Evolutionary conservation across 2,113 vertebrate species (phyloP).

Genomic region (Plestiodon gilberti): DNA sequence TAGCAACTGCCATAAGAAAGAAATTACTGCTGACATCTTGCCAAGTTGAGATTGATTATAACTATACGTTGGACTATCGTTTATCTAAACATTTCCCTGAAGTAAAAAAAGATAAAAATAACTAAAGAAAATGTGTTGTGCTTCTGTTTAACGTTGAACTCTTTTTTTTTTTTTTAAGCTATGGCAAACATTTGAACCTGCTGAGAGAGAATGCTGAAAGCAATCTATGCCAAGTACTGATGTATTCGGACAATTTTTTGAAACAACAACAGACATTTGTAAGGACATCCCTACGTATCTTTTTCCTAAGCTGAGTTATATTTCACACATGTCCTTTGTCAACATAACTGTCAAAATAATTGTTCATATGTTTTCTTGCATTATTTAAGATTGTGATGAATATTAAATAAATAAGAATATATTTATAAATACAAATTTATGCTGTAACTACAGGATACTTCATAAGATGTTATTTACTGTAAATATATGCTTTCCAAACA

Average conservation of each 20-base stretch:
- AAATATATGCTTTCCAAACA: not conserved
- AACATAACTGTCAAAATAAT: slow-evolving; percentile 4
- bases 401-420: not conserved
- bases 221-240: slow-evolving; percentile 80
- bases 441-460: not conserved
- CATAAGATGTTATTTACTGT: not conserved
- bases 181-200: slow-evolving; percentile 83
- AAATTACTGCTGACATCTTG: not conserved
- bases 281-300: slow-evolving; percentile 86
- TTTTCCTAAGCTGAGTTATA: slow-evolving; percentile 40
- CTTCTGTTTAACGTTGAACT: accelerated
- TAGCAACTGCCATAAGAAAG: not conserved
- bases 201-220: slow-evolving; percentile 77
- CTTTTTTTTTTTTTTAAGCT: slow-evolving; percentile 74
- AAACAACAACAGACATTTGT: slow-evolving; percentile 77
- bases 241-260: slow-evolving; percentile 82
- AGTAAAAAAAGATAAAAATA: not conserved
- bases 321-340: not conserved
- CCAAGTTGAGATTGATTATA: not conserved
- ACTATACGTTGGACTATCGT: not conserved
- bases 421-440: not conserved
- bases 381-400: not conserved
- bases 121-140: not conserved
- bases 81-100: not conserved
- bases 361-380: slow-evolving; percentile 1